Evolutionary conservation across 2,888 invertebrate species (phyloP), one percentile per base, ranked within the genome.

Genomic region (Leucozona laternaria): DNA sequence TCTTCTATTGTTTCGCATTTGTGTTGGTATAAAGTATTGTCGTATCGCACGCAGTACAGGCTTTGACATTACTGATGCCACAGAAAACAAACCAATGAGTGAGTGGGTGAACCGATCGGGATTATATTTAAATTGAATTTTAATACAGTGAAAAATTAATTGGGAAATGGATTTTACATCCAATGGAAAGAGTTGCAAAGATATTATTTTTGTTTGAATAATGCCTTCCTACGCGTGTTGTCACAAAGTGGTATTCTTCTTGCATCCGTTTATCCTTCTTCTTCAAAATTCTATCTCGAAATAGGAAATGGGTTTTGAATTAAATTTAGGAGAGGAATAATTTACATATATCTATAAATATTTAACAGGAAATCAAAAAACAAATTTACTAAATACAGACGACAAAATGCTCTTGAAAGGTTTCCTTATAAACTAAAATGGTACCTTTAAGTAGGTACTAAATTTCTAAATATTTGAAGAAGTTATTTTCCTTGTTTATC

Each of bases 81-180:
- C 11, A 15, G 5, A 22, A 20, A 28, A 13, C 11, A 4, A n/a
- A 17, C 31, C 1, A 31, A 31, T 31, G 4, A 25, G 25, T 25
- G 40, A 15, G 22, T 55, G 53, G 40, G 43, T 40, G 13, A 22
- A 17, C 25, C n/a, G 43, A 7, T 48, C 34, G 28, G 25, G 64
- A 64, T 70, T 50, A 70, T 28, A 25, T 37, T 50, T 53, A 70
- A 53, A 70, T 53, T 20, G 50, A 50, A 55, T 70, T 70, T 70
- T 70, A 70, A 70, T 70, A 25, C 50, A 8, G 7, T 15, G 70
- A 70, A 20, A 37, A 70, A 70, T 55, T 37, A 20, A 53, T 40
- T 37, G 25, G 53, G 70, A 55, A 37, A 53, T 70, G 53, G 53
- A 25, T 50, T 48, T 50, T 22, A 11, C 13, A 50, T 15, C 22